These are phyloP conservation scores for Pachymerium ferrugineum DNA, from an alignment of 2,888 invertebrate species.

Conservation along the genomic window DNA sequence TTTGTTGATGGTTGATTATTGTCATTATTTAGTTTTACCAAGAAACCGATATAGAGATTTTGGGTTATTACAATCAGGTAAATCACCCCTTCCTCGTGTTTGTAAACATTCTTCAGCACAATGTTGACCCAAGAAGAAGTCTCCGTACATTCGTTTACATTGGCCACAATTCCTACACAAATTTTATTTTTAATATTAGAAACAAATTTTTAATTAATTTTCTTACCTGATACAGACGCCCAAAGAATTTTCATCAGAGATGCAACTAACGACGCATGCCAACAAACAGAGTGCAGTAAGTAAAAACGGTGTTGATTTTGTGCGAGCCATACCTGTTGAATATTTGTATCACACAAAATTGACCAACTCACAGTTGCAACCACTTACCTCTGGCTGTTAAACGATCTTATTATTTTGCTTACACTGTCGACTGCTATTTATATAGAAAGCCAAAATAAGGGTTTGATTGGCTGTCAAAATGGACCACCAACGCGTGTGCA, in stretches of 20 bases:
- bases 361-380: too few relatives aligned
- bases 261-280: background rate
- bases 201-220: background rate
- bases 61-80: conserved; percentile 54
- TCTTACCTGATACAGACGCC: conserved; percentile 38
- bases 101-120: conserved; percentile 51
- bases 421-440: too few relatives aligned
- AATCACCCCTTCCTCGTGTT: conserved; percentile 41
- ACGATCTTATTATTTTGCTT: too few relatives aligned
- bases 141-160: conserved; percentile 53
- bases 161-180: conserved; percentile 50
- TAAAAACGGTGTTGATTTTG: background rate
- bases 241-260: conserved; percentile 20
- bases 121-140: conserved; percentile 51
- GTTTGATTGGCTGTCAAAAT: background rate
- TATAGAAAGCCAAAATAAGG: too few relatives aligned
- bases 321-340: background rate
- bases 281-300: background rate
- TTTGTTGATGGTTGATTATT: background rate
- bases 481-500: background rate
- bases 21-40: conserved; percentile 40
- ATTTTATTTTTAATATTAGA: conserved; percentile 33
- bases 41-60: conserved; percentile 49
- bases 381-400: too few relatives aligned
- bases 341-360: too few relatives aligned